Percentiles rank a stretch among this genome's conserved stretches.
These are phyloP conservation scores for Oreochromis grahami DNA, from an alignment of 2,797 vertebrate species.

Conservation along the genomic window DNA sequence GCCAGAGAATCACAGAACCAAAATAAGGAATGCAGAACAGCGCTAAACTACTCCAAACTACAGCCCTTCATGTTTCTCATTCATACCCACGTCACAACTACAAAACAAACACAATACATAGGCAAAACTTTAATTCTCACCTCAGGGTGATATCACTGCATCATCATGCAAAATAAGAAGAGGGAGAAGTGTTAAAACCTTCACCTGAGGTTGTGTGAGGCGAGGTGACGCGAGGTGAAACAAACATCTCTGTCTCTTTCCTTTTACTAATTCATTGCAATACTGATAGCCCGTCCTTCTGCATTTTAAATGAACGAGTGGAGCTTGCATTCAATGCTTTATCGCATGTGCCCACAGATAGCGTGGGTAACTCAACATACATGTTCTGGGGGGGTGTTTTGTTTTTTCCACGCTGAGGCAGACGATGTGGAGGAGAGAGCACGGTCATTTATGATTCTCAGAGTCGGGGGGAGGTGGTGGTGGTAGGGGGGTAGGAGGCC, in stretches of 20 bases:
- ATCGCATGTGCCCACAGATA: constrained; percentile 15
- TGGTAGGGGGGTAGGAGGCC: constrained; percentile 42
- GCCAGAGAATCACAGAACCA: constrained; percentile 9
- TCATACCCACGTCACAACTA: constrained; percentile 43
- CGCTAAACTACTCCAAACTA: constrained; percentile 26
- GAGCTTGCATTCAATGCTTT: constrained; percentile 30
- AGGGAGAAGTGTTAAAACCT: constrained; percentile 64
- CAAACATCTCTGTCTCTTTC: constrained; percentile 36
- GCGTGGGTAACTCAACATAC: not conserved
- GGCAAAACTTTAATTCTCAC: constrained; percentile 65
- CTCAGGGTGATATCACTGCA: constrained; percentile 77
- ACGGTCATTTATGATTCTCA: constrained; percentile 45
- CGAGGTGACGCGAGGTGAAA: constrained; percentile 4
- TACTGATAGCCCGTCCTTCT: constrained; percentile 9
- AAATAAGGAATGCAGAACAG: constrained; percentile 22
- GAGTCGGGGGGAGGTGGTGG: not conserved
- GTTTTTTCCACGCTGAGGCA: constrained; percentile 8
- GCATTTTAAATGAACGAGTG: constrained; percentile 3
- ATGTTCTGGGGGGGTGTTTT: not conserved
- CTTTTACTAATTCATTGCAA: constrained; percentile 15
- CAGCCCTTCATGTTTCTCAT: constrained; percentile 3
- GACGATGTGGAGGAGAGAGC: constrained; percentile 46
- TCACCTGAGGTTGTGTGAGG: constrained; percentile 13
- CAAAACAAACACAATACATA: constrained; percentile 22
- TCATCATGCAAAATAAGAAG: constrained; percentile 71